A percentile compares a stretch with the other conserved stretches of the same genome.
Evolutionary conservation across 2,113 vertebrate species (phyloP).

Genomic region (Climacteris rufus): DNA sequence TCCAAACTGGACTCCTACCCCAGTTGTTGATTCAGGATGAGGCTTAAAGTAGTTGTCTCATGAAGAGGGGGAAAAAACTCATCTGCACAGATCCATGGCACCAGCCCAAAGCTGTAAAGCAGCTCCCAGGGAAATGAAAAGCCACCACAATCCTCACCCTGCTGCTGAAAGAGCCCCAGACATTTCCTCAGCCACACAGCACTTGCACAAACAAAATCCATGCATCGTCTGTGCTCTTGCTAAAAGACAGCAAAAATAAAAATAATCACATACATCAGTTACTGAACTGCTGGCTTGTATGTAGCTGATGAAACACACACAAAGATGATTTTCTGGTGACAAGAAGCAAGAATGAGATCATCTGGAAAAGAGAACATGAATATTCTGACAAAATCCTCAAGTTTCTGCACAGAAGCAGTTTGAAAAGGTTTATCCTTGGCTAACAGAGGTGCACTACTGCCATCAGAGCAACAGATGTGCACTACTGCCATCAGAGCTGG

Average conservation of each 20-base stretch:
- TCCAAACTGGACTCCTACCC: neutral
- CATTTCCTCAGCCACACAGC: neutral
- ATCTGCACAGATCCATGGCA: neutral
- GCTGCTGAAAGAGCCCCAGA: neutral
- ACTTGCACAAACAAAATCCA: neutral
- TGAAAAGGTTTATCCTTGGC: neutral
- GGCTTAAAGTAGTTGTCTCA: neutral
- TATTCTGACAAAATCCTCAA: conserved; percentile 1
- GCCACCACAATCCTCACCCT: neutral
- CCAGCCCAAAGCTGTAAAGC: neutral
- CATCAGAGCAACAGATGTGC: neutral
- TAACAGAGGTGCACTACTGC: neutral
- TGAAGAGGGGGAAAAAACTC: neutral
- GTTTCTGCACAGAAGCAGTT: neutral
- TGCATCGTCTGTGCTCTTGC: neutral
- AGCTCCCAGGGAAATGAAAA: neutral
- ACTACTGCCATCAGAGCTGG: neutral
- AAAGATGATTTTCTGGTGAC: neutral
- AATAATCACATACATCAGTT: neutral
- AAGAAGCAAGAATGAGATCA: conserved; percentile 33
- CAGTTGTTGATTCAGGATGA: neutral
- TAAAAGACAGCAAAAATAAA: neutral
- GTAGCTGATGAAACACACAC: neutral
- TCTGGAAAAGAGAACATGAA: neutral
- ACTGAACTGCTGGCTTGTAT: neutral